These are phyloP conservation scores for Ophiodon elongatus DNA, from an alignment of 2,113 vertebrate genomes.

Conservation along the genomic window DNA sequence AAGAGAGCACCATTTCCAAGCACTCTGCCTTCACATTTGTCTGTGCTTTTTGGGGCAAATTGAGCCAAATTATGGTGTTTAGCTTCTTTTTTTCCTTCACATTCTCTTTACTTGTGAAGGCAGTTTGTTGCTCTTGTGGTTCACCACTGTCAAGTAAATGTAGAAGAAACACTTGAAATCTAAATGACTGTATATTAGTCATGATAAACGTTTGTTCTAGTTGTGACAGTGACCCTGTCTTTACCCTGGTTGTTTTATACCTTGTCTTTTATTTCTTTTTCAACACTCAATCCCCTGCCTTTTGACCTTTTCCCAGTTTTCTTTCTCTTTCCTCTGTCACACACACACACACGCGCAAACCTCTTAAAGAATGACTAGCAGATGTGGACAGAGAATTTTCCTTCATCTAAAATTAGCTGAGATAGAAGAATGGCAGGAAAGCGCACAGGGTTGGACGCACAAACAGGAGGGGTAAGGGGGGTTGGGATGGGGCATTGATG, in stretches of 20 bases:
- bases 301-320: constrained; percentile 63
- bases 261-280: constrained; percentile 41
- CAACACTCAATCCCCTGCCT: constrained; percentile 20
- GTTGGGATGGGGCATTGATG: constrained; percentile 28
- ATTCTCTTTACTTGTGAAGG: constrained; percentile 59
- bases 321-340: constrained; percentile 40
- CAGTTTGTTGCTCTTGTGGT: constrained; percentile 61
- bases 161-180: constrained; percentile 45
- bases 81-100: constrained; percentile 27
- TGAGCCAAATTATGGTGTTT: constrained; percentile 56
- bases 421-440: constrained; percentile 82
- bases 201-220: constrained; percentile 46
- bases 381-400: constrained; percentile 76
- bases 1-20: constrained; percentile 26
- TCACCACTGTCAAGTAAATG: constrained; percentile 58
- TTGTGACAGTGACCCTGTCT: constrained; percentile 33
- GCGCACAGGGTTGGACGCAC: constrained; percentile 60
- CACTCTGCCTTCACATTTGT: constrained; percentile 38
- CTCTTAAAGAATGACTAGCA: constrained; percentile 69
- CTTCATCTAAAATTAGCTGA: constrained; percentile 79
- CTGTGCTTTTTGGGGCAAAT: constrained; percentile 43
- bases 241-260: constrained; percentile 35
- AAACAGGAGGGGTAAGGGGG: constrained; percentile 28
- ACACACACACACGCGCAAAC: constrained; percentile 31
- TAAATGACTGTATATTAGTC: constrained; percentile 52